phyloP scores from a whole-genome alignment of 2,797 vertebrate species.

The Pseudomugil tenellus region DNA sequence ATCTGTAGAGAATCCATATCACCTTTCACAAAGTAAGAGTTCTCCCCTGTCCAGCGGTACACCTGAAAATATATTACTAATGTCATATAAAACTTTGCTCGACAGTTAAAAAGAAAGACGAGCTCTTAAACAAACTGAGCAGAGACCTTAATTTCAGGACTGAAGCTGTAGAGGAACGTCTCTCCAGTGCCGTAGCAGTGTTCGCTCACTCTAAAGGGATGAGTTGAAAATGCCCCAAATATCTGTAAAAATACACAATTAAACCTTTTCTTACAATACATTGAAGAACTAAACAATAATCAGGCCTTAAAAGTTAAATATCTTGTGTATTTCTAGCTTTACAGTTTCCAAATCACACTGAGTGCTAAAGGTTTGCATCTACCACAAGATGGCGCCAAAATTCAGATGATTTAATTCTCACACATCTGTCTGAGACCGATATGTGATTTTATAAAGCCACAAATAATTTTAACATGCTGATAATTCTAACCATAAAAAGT shows the following conservation, averaged over 20 bases:
- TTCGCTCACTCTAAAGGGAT: conserved; percentile 96
- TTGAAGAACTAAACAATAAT: background rate
- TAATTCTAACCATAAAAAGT: background rate
- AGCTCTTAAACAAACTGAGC: background rate
- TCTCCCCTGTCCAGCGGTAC: conserved; percentile 97
- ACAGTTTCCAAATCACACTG: background rate
- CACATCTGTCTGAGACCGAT: background rate
- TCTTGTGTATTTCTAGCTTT: background rate
- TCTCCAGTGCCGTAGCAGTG: conserved; percentile 98
- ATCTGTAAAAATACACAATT: conserved; percentile 74
- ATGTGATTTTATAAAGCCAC: too few relatives aligned
- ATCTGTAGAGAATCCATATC: conserved; percentile 93
- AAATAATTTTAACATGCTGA: background rate
- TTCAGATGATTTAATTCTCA: background rate
- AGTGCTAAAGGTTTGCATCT: background rate
- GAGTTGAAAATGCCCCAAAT: conserved; percentile 94
- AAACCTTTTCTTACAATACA: background rate
- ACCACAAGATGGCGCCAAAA: conserved; percentile 15
- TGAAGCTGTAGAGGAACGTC: conserved; percentile 96
- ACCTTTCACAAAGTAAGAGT: conserved; percentile 98
- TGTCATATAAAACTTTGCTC: background rate
- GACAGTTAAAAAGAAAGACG: background rate
- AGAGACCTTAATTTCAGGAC: conserved; percentile 93
- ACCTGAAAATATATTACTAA: conserved; percentile 77
- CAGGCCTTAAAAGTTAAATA: background rate